Conservation (phyloP, 2,888 invertebrate genomes). For the Dryocosmus kuriphilus region DNA sequence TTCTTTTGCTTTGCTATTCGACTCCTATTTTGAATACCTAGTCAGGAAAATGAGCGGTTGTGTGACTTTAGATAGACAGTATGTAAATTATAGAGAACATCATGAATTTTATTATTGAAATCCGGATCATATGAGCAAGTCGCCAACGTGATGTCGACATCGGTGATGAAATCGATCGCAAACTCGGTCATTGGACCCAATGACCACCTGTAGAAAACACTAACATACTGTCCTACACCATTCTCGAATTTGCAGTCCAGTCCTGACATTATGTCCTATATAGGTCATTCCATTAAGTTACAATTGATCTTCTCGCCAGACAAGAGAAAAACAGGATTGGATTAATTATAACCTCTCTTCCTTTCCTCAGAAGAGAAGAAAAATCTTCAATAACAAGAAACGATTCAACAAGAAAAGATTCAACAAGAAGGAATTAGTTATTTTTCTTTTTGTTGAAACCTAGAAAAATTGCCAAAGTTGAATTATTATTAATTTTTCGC, state of each 20-base stretch:
- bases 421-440: too few species aligned
- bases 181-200: conserved; percentile 58
- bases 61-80: background rate
- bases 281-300: conserved; percentile 10
- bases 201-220: conserved; percentile 63
- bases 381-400: background rate
- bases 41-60: background rate
- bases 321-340: background rate
- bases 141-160: conserved; percentile 50
- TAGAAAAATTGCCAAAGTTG: too few species aligned
- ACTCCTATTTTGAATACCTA: background rate
- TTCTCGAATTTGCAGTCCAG: conserved; percentile 61
- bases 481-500: too few species aligned
- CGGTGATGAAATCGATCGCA: conserved; percentile 61
- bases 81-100: conserved; percentile 20
- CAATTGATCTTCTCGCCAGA: conserved; percentile 11
- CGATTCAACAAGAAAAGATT: too few species aligned
- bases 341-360: background rate
- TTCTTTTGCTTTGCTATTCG: background rate
- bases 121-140: conserved; percentile 45
- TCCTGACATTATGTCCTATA: conserved; percentile 5
- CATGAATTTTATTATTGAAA: conserved; percentile 38
- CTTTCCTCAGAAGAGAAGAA: background rate
- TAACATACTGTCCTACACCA: conserved; percentile 56
- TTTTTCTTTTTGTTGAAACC: too few species aligned